phyloP scores from a whole-genome alignment of 1,140 invertebrate genomes.

The Drosophila ercepeae region DNA sequence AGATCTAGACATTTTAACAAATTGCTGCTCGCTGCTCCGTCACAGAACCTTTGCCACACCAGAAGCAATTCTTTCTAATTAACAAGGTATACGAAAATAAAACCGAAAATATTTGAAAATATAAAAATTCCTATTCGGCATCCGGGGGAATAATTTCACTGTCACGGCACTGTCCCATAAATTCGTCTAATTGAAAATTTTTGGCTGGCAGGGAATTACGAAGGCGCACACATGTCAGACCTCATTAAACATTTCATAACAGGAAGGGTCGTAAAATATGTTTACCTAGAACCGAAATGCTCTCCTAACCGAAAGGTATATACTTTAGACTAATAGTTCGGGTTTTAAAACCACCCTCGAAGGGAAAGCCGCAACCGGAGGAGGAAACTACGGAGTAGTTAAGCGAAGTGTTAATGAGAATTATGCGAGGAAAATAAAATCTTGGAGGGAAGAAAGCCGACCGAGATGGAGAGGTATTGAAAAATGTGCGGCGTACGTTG shows the following conservation, averaged over 20 bases:
- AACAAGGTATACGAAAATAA: slow-evolving; percentile 28
- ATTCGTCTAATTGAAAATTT: slow-evolving; percentile 75
- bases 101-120: slow-evolving; percentile 28
- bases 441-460: slow-evolving; percentile 20
- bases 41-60: slow-evolving; percentile 9
- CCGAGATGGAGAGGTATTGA: slow-evolving; percentile 40
- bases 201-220: slow-evolving; percentile 52
- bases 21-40: slow-evolving; percentile 28
- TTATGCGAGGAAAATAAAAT: slow-evolving; percentile 51
- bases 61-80: slow-evolving; percentile 62
- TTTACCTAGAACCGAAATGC: slow-evolving; percentile 55
- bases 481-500: slow-evolving; percentile 68
- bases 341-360: slow-evolving; percentile 50
- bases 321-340: slow-evolving; percentile 27
- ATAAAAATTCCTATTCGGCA: slow-evolving; percentile 18
- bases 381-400: slow-evolving; percentile 43
- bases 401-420: slow-evolving; percentile 70
- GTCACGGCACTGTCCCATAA: slow-evolving; percentile 46
- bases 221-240: slow-evolving; percentile 47
- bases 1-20: slow-evolving; percentile 47
- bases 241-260: slow-evolving; percentile 72
- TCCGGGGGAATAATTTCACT: slow-evolving; percentile 29
- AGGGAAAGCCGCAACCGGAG: slow-evolving; percentile 9
- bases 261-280: slow-evolving; percentile 44
- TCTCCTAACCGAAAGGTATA: slow-evolving; percentile 35